Evolutionary conservation across 2,888 invertebrate species (phyloP).

Genomic region (Polyploca ridens): DNA sequence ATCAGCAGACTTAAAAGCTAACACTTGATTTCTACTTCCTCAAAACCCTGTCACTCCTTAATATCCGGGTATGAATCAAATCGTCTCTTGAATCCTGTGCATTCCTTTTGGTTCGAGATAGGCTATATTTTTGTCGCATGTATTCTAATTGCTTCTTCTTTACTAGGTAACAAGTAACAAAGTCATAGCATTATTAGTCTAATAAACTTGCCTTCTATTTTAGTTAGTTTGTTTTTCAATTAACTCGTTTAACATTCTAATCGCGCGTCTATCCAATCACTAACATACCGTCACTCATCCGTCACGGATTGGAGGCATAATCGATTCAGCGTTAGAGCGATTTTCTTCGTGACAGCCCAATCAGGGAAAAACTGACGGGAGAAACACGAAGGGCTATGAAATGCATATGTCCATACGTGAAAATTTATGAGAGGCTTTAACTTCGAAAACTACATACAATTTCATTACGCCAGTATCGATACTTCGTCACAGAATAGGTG

Average conservation of each 20-base stretch:
- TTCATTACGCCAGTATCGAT: too few species aligned
- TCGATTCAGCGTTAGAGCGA: conserved; percentile 45
- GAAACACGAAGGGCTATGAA: not conserved
- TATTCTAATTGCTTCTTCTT: too few species aligned
- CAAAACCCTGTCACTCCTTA: conserved; percentile 63
- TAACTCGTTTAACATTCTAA: conserved; percentile 2
- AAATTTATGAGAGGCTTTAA: too few species aligned
- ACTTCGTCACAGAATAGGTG: too few species aligned
- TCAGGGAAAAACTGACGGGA: conserved; percentile 37
- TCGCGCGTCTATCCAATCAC: conserved; percentile 26
- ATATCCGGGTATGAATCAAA: conserved; percentile 70
- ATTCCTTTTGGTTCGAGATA: not conserved
- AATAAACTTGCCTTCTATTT: too few species aligned
- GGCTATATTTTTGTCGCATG: conserved; percentile 5
- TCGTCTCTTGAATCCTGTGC: conserved; percentile 26
- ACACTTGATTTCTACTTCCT: conserved; percentile 58
- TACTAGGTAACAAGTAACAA: too few species aligned
- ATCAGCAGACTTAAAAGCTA: conserved; percentile 44
- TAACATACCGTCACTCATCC: conserved; percentile 36
- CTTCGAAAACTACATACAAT: too few species aligned
- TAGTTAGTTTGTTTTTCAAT: conserved; percentile 1
- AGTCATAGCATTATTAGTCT: too few species aligned
- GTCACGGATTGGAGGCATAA: conserved; percentile 31
- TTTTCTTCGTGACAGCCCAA: conserved; percentile 72
- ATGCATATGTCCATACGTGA: not conserved